Conservation (phyloP, 2,797 vertebrate species). For the Amazona finschi region DNA sequence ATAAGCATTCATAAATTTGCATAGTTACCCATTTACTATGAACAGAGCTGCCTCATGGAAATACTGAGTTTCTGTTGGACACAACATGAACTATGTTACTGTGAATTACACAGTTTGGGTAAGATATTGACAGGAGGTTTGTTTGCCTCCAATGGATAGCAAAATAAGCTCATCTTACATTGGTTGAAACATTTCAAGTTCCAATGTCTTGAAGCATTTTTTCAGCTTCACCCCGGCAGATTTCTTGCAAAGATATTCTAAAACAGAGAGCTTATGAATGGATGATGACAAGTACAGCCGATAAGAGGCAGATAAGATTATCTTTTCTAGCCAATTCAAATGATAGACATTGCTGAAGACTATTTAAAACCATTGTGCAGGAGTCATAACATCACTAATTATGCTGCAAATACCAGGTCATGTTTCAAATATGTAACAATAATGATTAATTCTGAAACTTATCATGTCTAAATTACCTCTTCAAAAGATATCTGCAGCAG, state of each 20-base stretch:
- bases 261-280: background rate
- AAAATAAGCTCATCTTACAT: background rate
- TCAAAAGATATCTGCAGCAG: constrained; percentile 1
- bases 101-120: background rate
- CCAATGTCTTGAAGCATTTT: background rate
- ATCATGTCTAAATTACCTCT: background rate
- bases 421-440: constrained; percentile 23
- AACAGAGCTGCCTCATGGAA: background rate
- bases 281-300: background rate
- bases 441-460: constrained; percentile 28
- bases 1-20: background rate
- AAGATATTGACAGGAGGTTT: background rate
- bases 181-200: background rate
- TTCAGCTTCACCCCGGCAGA: background rate
- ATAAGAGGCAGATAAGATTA: background rate
- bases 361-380: constrained; percentile 18
- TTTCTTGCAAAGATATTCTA: background rate
- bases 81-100: background rate
- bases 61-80: background rate
- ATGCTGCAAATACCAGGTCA: constrained; percentile 10
- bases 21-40: background rate
- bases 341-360: background rate
- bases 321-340: constrained; percentile 9
- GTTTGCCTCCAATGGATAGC: background rate
- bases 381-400: constrained; percentile 45